Base-by-base conservation (phyloP, 1,140 invertebrate genomes). In the Episyrphus balteatus region DNA sequence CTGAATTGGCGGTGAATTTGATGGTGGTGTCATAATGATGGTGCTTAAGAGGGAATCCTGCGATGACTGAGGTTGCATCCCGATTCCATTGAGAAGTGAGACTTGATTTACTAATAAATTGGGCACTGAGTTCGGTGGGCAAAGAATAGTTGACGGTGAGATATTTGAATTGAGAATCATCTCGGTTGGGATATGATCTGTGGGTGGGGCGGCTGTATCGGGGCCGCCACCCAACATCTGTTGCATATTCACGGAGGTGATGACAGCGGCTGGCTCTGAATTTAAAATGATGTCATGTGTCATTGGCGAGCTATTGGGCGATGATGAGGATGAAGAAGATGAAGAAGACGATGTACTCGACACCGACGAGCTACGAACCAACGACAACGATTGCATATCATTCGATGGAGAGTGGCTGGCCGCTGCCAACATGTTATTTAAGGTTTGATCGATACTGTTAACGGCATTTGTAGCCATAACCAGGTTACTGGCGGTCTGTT, bases 111-210 rank as follows among this genome's bases (percentile, higher is more conserved):
- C 59, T 51, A 66, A 48, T 1, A 66, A 64, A 33, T 62, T 66
- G 26, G 63, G 77, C 7, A 78, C 77, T 1, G 60, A 62, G 44
- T 66, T 66, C 0, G 60, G 60, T 42, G 62, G 66, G 30, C 55
- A 68, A 11, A 64, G 61, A 15, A 73, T 74, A 47, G 77, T 62
- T 42, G 70, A 74, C 0, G 77, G 76, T 1, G 77, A 78, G 39
- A 79, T 74, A 40, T 77, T 75, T 3, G 78, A 72, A 59, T 79
- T 77, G 41, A 85, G 62, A 30, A 78, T 80, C 6, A 76, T 72
- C 43, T 79, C 76, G 0, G 77, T 72, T 5, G 76, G 70, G 5
- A 77, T 68, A 15, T 43, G 47, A 9, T 77, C 72, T 6, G 68
- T 60, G 0, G 71, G 69, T 0, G 52, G 46, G 12, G 44, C 48